A percentile compares a stretch with the other conserved stretches of the same genome.
phyloP scores from a whole-genome alignment of 2,113 vertebrate species.

The Psilopogon haemacephalus region DNA sequence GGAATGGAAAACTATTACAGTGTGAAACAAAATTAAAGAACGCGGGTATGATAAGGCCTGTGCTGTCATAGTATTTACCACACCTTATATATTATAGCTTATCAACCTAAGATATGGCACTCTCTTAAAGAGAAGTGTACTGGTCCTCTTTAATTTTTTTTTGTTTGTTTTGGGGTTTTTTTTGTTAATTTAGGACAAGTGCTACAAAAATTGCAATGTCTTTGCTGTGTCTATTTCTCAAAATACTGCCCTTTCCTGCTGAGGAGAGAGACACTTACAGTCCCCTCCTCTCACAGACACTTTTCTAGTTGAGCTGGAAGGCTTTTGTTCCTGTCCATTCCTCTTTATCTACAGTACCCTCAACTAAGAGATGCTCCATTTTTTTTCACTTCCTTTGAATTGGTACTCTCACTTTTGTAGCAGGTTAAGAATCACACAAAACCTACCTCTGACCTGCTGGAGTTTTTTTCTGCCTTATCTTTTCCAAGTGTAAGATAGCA shows the following conservation, averaged over 20 bases:
- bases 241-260: background rate
- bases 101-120: background rate
- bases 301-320: background rate
- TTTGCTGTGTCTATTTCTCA: background rate
- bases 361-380: background rate
- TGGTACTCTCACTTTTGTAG: background rate
- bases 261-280: background rate
- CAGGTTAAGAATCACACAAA: background rate
- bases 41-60: conserved; percentile 13
- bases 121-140: background rate
- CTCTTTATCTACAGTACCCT: rapidly evolving
- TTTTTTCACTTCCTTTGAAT: background rate
- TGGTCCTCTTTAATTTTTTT: background rate
- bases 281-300: background rate
- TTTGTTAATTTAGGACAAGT: background rate
- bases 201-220: background rate
- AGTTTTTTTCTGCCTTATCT: background rate
- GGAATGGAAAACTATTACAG: conserved; percentile 61
- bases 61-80: conserved; percentile 25
- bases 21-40: conserved; percentile 55
- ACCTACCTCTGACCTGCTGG: background rate
- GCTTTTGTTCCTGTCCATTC: background rate
- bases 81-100: background rate
- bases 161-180: background rate
- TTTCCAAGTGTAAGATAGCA: background rate